These are phyloP conservation scores for Ophonus ardosiacus DNA, from an alignment of 2,888 invertebrate species.

Conservation along the genomic window DNA sequence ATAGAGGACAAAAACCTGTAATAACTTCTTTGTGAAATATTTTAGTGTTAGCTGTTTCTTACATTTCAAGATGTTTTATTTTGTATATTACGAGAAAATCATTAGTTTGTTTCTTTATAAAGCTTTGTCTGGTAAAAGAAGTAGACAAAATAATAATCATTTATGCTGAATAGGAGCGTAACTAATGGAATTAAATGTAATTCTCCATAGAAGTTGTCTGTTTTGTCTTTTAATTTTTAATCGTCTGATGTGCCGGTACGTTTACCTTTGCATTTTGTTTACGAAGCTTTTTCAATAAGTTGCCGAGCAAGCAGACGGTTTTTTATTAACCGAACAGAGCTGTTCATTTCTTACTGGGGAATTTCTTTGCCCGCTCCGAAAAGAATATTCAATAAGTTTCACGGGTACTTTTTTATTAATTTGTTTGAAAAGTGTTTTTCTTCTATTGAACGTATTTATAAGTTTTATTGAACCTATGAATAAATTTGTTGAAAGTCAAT, in stretches of 20 bases:
- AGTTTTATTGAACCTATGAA: background rate
- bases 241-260: constrained; percentile 4
- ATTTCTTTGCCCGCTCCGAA: constrained; percentile 19
- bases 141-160: constrained; percentile 5
- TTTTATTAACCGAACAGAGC: constrained; percentile 40
- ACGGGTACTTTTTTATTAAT: constrained; percentile 50
- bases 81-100: too few species aligned
- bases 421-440: constrained; percentile 45
- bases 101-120: too few species aligned
- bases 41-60: too few species aligned
- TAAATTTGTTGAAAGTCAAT: background rate
- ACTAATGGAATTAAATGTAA: constrained; percentile 14
- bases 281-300: constrained; percentile 45
- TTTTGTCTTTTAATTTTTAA: constrained; percentile 44
- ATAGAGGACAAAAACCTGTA: too few species aligned
- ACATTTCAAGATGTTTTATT: too few species aligned
- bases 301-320: constrained; percentile 22
- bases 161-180: background rate
- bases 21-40: too few species aligned
- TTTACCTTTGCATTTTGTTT: constrained; percentile 38
- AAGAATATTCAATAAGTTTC: constrained; percentile 49
- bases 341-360: constrained; percentile 26
- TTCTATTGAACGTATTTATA: constrained; percentile 26
- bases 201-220: background rate
- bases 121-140: too few species aligned